These are phyloP conservation scores for Latheticus oryzae DNA, from an alignment of 2,888 invertebrate genomes.

Conservation along the genomic window DNA sequence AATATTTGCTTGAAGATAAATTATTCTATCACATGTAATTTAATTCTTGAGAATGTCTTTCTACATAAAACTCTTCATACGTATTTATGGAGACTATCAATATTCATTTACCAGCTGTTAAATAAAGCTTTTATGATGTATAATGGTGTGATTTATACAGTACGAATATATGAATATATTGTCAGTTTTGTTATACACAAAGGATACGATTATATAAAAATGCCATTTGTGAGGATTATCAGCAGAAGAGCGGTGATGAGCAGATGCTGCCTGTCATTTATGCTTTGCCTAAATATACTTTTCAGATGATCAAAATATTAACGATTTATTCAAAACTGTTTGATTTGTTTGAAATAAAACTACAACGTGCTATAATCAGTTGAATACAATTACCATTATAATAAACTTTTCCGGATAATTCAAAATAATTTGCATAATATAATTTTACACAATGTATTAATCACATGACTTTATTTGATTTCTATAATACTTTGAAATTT, in stretches of 20 bases:
- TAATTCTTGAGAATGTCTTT: conserved; percentile 26
- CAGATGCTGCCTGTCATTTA: conserved; percentile 23
- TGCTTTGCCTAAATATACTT: conserved; percentile 7
- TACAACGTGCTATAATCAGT: too few relatives aligned
- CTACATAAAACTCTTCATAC: conserved; percentile 7
- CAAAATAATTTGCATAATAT: too few relatives aligned
- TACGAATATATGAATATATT: conserved; percentile 33
- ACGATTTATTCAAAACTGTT: not conserved
- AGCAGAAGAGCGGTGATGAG: conserved; percentile 22
- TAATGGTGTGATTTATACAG: conserved; percentile 20
- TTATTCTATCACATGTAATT: conserved; percentile 21
- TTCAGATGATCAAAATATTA: conserved; percentile 3
- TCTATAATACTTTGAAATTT: too few relatives aligned
- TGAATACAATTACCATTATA: too few relatives aligned
- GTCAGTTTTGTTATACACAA: conserved; percentile 31
- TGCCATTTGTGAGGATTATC: conserved; percentile 23
- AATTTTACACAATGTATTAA: too few relatives aligned
- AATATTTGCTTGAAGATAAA: conserved; percentile 27
- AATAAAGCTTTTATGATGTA: conserved; percentile 33
- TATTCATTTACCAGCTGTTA: conserved; percentile 32
- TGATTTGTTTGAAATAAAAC: not conserved
- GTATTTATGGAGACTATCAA: conserved; percentile 24
- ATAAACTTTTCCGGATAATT: too few relatives aligned
- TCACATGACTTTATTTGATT: too few relatives aligned
- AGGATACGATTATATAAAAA: conserved; percentile 25